Conservation (phyloP, 1,140 invertebrate genomes). For the Anoplophora glabripennis region DNA sequence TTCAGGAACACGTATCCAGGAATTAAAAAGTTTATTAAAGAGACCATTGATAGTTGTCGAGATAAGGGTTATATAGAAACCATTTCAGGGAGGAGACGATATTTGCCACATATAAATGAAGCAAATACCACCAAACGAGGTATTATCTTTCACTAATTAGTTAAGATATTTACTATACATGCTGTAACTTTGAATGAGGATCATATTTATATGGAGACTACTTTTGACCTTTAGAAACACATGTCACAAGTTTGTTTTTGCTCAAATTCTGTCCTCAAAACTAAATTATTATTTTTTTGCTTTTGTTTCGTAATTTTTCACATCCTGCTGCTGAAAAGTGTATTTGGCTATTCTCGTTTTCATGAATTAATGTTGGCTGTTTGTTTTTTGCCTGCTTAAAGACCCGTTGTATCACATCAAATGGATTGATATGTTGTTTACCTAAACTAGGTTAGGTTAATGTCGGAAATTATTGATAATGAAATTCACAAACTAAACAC, state of each 20-base stretch:
- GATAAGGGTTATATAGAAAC: constrained; percentile 80
- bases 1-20: constrained; percentile 84
- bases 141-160: constrained; percentile 48
- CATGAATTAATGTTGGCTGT: neutral
- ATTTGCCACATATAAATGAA: constrained; percentile 75
- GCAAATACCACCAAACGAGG: constrained; percentile 58
- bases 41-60: constrained; percentile 67
- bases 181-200: constrained; percentile 1
- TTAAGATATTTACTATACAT: no score
- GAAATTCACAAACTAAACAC: no score
- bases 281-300: neutral
- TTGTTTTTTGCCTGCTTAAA: no score
- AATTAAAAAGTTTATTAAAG: constrained; percentile 64
- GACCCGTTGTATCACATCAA: no score
- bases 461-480: no score
- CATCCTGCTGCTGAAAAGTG: neutral
- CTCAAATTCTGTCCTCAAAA: neutral
- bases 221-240: no score
- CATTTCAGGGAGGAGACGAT: constrained; percentile 72
- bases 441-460: no score
- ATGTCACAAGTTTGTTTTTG: neutral
- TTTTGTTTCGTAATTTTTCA: neutral
- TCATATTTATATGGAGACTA: no score
- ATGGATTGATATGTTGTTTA: no score
- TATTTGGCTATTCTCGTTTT: neutral